A percentile compares a stretch with the other conserved stretches of the same genome.
Conservation (phyloP, 2,888 invertebrate species). For the Drosophila neoperkinsi region DNA sequence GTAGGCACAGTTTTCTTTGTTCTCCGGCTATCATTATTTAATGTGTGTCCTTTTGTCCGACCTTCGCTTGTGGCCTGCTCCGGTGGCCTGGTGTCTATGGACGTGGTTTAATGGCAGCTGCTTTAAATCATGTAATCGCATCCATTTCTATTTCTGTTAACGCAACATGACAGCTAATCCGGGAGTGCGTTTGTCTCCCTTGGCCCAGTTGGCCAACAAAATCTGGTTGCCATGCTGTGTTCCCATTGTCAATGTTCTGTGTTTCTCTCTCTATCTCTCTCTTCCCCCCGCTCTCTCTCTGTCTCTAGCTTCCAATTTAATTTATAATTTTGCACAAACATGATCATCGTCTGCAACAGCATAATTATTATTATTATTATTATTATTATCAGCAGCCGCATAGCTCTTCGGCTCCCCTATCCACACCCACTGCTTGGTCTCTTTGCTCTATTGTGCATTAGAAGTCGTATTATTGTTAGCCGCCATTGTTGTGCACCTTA, state of each 20-base stretch:
- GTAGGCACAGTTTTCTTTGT: neutral
- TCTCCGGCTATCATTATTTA: constrained; percentile 2
- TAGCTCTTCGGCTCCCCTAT: neutral
- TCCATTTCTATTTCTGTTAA: constrained; percentile 69
- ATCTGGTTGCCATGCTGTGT: constrained; percentile 45
- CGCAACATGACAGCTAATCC: constrained; percentile 56
- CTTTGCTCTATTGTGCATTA: constrained; percentile 59
- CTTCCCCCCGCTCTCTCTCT: neutral
- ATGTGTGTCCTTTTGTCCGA: neutral
- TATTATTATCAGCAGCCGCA: constrained; percentile 14
- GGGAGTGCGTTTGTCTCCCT: constrained; percentile 51
- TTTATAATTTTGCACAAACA: constrained; percentile 61
- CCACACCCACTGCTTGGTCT: neutral
- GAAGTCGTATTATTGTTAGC: constrained; percentile 69
- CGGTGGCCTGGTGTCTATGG: constrained; percentile 1
- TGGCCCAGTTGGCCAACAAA: constrained; percentile 38
- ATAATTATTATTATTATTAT: constrained; percentile 21
- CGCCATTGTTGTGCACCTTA: constrained; percentile 73
- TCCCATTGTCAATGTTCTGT: constrained; percentile 15
- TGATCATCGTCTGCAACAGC: constrained; percentile 35
- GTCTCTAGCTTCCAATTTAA: constrained; percentile 50
- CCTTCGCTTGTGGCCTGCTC: constrained; percentile 13
- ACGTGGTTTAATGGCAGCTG: constrained; percentile 32
- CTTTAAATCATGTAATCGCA: constrained; percentile 67
- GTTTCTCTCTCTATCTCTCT: neutral